Evolutionary conservation across 2,888 invertebrate species (phyloP).

Genomic region (Laspeyria flexula): DNA sequence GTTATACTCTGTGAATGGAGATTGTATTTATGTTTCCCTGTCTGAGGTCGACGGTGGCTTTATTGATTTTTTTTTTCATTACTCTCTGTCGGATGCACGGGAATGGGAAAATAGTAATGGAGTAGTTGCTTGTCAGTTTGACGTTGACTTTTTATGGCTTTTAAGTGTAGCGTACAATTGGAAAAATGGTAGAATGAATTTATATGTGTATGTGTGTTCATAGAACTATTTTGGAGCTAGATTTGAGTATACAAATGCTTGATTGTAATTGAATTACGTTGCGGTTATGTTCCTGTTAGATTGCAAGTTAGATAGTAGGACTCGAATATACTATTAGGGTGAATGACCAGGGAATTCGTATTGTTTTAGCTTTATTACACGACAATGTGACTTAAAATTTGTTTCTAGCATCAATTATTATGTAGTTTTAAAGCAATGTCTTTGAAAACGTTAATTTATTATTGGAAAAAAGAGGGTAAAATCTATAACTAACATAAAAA

Average conservation of each 20-base stretch:
- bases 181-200: slow-evolving; percentile 22
- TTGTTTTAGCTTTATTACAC: not conserved
- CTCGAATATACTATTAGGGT: not conserved
- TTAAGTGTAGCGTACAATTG: slow-evolving; percentile 22
- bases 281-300: not conserved
- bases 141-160: slow-evolving; percentile 34
- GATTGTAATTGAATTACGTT: not conserved
- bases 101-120: slow-evolving; percentile 48
- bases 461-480: no score
- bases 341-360: not conserved
- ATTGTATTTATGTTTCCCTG: slow-evolving; percentile 59
- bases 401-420: no score
- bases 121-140: slow-evolving; percentile 45
- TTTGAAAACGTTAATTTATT: no score
- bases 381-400: no score
- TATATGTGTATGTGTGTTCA: not conserved
- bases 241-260: not conserved
- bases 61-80: slow-evolving; percentile 68
- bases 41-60: slow-evolving; percentile 59
- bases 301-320: not conserved
- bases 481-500: no score
- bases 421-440: no score
- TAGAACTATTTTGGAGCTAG: not conserved
- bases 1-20: slow-evolving; percentile 72
- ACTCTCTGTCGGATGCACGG: slow-evolving; percentile 45